Evolutionary conservation across 2,797 vertebrate genomes (phyloP).

Genomic region (Thalassophryne amazonica): DNA sequence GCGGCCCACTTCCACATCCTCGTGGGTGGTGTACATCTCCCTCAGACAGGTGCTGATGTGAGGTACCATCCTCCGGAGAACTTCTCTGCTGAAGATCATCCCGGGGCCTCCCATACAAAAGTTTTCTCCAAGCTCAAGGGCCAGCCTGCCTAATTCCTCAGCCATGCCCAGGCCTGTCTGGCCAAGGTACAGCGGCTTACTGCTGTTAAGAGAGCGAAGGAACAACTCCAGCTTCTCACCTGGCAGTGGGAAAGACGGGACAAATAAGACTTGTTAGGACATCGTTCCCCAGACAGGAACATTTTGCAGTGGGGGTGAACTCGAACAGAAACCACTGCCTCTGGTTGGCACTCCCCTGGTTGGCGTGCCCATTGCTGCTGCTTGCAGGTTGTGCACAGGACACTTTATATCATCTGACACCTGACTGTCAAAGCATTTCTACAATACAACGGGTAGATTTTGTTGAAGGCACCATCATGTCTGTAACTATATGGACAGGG

Average conservation of each 20-base stretch:
- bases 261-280: too few species aligned
- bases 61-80: constrained; percentile 89
- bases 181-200: constrained; percentile 90
- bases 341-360: too few species aligned
- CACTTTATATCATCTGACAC: too few species aligned
- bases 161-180: constrained; percentile 91
- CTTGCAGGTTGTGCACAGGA: too few species aligned
- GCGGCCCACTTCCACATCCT: constrained; percentile 93
- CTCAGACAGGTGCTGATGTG: constrained; percentile 91
- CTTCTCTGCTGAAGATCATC: constrained; percentile 94
- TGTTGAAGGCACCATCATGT: too few species aligned
- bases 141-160: constrained; percentile 92
- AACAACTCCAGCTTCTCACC: constrained; percentile 89
- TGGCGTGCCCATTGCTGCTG: too few species aligned
- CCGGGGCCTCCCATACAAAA: constrained; percentile 97
- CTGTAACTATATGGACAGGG: too few species aligned
- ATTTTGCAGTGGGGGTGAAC: too few species aligned
- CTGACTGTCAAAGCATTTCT: too few species aligned
- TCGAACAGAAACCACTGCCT: too few species aligned
- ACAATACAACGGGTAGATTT: too few species aligned
- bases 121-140: constrained; percentile 92
- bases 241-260: not conserved
- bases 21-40: constrained; percentile 95
- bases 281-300: too few species aligned
- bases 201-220: constrained; percentile 91